These are phyloP conservation scores for Chrysochloris asiatica DNA, from an alignment of 2,113 vertebrate species.

Conservation along the genomic window DNA sequence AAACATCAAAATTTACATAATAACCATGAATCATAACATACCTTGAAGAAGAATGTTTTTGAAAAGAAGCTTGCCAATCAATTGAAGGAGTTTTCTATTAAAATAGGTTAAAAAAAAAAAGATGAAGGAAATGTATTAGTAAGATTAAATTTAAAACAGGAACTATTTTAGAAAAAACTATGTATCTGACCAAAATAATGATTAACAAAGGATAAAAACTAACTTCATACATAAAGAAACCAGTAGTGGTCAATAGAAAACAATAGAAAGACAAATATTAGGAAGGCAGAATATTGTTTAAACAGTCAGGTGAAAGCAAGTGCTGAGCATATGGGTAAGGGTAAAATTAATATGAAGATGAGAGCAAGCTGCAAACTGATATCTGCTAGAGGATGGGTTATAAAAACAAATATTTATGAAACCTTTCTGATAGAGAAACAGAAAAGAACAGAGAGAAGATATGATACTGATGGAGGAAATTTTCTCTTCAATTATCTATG, in stretches of 20 bases:
- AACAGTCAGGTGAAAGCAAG: background rate
- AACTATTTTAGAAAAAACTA: background rate
- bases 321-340: background rate
- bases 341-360: background rate
- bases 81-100: background rate
- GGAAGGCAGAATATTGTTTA: background rate
- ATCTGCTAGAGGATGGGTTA: background rate
- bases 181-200: background rate
- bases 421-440: background rate
- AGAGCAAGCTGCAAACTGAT: background rate
- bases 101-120: background rate
- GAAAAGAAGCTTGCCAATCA: background rate
- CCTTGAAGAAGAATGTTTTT: background rate
- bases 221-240: background rate
- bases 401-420: background rate
- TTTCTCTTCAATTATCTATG: background rate
- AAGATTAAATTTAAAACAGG: background rate
- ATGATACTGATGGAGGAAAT: background rate
- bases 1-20: constrained; percentile 26
- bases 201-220: background rate
- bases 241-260: background rate
- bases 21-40: background rate
- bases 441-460: background rate
- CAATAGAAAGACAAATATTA: background rate
- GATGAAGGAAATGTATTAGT: background rate